phyloP scores from a whole-genome alignment of 2,797 vertebrate genomes.

The Peromyscus melanophrys region DNA sequence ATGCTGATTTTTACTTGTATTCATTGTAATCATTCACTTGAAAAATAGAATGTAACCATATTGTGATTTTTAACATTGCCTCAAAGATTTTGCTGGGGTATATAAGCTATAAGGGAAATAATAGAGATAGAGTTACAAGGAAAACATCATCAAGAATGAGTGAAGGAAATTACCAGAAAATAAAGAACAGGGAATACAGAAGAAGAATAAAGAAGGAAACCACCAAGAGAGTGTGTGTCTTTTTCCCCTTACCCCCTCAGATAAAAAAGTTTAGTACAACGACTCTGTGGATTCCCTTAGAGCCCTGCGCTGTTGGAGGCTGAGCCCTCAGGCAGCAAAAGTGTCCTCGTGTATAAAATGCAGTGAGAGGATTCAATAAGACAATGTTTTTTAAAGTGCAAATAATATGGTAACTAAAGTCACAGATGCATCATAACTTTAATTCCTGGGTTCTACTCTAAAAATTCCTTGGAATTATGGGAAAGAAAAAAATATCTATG shows the following conservation, averaged over 20 bases:
- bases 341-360: background rate
- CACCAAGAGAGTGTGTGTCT: background rate
- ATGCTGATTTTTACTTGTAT: too few species aligned
- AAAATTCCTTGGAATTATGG: constrained; percentile 18
- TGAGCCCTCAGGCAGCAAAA: background rate
- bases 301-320: background rate
- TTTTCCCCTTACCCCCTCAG: background rate
- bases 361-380: background rate
- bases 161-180: background rate
- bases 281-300: background rate
- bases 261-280: background rate
- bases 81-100: too few species aligned
- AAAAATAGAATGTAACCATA: too few species aligned
- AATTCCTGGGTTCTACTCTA: constrained; percentile 22
- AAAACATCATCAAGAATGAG: too few species aligned
- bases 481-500: background rate
- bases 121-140: too few species aligned
- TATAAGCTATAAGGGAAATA: too few species aligned
- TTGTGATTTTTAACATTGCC: too few species aligned
- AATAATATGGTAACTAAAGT: constrained; percentile 22
- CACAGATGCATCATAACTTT: background rate
- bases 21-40: too few species aligned
- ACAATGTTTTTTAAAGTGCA: background rate
- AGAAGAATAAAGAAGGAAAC: background rate
- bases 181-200: background rate